phyloP scores from a whole-genome alignment of 1,140 invertebrate species.

The Sminthurides bifidus region DNA sequence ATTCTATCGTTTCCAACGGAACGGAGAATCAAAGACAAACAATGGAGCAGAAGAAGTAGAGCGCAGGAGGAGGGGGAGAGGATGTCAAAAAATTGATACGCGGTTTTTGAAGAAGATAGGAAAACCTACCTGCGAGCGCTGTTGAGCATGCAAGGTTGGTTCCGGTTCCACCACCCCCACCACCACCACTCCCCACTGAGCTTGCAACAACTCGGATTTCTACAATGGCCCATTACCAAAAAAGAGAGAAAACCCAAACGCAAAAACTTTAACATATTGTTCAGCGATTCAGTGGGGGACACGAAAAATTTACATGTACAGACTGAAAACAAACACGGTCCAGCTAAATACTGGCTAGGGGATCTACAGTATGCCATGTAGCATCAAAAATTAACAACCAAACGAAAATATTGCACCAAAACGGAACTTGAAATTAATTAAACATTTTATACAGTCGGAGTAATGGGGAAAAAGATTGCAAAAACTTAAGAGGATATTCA shows the following conservation, averaged over 20 bases:
- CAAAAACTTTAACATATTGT: not conserved
- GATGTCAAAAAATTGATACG: not conserved
- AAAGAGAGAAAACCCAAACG: slow-evolving; percentile 3
- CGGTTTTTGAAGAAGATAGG: not conserved
- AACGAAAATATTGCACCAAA: no score
- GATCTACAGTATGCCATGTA: no score
- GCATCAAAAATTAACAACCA: no score
- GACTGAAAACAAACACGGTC: no score
- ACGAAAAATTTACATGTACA: no score
- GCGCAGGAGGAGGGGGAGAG: not conserved
- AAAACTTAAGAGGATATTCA: no score
- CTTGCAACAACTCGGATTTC: slow-evolving; percentile 10
- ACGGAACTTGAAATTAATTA: no score
- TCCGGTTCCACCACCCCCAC: slow-evolving; percentile 2
- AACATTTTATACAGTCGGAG: no score
- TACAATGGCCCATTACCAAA: not conserved
- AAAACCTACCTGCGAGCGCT: slow-evolving; percentile 5
- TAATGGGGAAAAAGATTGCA: no score
- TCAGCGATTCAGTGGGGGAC: no score
- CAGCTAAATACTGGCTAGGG: no score
- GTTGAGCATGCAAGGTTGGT: slow-evolving; percentile 3
- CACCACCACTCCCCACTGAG: not conserved
- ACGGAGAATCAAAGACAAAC: not conserved
- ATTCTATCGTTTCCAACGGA: no score
- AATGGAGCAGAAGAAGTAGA: not conserved